Evolutionary conservation across 2,888 invertebrate species (phyloP).

Genomic region (Calameuta idolon): DNA sequence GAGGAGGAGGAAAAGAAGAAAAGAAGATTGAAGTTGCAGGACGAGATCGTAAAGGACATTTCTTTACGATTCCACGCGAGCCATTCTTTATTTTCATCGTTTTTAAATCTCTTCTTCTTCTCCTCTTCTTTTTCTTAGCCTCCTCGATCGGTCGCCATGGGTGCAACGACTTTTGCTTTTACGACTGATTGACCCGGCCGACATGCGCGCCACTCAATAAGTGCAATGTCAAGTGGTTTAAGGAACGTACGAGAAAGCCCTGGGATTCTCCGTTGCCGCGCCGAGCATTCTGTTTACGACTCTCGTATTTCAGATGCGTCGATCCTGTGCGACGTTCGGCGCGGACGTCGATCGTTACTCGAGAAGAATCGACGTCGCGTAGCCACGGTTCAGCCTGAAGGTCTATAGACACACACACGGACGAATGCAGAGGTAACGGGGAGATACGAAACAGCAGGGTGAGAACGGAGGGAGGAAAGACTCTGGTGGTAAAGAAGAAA

Average conservation of each 20-base stretch:
- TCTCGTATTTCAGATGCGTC: background rate
- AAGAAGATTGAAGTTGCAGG: background rate
- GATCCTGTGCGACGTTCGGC: background rate
- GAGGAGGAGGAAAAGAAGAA: background rate
- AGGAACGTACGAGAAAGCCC: constrained; percentile 3
- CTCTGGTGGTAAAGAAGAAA: background rate
- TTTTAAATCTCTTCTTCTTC: background rate
- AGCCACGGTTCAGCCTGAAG: background rate
- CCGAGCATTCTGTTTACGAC: background rate
- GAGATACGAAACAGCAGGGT: background rate
- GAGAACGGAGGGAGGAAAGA: background rate
- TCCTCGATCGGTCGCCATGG: background rate
- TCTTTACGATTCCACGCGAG: background rate
- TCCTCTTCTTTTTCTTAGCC: background rate
- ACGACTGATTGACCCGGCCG: constrained; percentile 6
- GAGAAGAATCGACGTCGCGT: background rate
- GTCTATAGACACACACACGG: background rate
- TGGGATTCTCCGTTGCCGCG: background rate
- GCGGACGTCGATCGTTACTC: background rate
- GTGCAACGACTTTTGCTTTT: constrained; percentile 7
- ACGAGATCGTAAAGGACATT: background rate
- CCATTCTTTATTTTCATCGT: background rate
- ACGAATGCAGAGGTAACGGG: background rate
- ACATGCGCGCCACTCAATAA: background rate
- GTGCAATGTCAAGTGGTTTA: constrained; percentile 1